Percentiles rank a stretch among this genome's conserved stretches.
Evolutionary conservation across 2,888 invertebrate species (phyloP).

Genomic region (Drosophila neotestacea): DNA sequence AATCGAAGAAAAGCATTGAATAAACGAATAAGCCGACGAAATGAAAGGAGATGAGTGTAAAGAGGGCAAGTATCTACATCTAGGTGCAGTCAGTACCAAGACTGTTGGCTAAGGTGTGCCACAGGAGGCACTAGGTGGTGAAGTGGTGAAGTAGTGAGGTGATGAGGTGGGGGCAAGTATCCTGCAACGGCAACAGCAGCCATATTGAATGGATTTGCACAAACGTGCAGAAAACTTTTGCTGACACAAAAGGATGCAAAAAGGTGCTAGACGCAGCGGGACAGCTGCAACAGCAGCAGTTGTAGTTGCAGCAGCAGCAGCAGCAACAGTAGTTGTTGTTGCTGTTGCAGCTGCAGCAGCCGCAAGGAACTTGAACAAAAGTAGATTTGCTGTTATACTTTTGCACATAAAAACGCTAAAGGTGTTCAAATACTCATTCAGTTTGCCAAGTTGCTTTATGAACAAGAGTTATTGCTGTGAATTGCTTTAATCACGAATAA

Average conservation of each 20-base stretch:
- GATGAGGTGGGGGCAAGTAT: constrained; percentile 6
- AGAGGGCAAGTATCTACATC: constrained; percentile 19
- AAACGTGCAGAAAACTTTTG: constrained; percentile 79
- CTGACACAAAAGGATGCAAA: constrained; percentile 79
- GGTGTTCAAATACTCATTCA: constrained; percentile 8
- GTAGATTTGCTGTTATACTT: constrained; percentile 64
- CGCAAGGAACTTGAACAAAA: constrained; percentile 50
- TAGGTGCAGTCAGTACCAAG: constrained; percentile 42
- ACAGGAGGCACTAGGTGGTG: not conserved
- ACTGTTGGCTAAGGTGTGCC: constrained; percentile 50
- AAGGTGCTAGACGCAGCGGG: constrained; percentile 64
- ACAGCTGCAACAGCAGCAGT: constrained; percentile 32
- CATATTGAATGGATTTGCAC: constrained; percentile 81
- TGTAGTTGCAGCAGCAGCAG: not conserved
- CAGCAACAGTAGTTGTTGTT: not conserved
- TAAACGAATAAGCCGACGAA: constrained; percentile 70
- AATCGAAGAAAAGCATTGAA: constrained; percentile 82
- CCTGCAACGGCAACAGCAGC: constrained; percentile 58
- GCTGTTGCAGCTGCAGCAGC: not conserved
- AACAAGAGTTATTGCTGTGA: constrained; percentile 54
- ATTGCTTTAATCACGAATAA: constrained; percentile 58
- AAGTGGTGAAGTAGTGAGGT: not conserved
- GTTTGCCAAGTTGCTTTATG: constrained; percentile 23
- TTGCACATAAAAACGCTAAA: constrained; percentile 44
- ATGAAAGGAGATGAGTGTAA: constrained; percentile 13